These are phyloP conservation scores for Drosophila peninsularis DNA, from an alignment of 2,888 invertebrate genomes.

Conservation along the genomic window DNA sequence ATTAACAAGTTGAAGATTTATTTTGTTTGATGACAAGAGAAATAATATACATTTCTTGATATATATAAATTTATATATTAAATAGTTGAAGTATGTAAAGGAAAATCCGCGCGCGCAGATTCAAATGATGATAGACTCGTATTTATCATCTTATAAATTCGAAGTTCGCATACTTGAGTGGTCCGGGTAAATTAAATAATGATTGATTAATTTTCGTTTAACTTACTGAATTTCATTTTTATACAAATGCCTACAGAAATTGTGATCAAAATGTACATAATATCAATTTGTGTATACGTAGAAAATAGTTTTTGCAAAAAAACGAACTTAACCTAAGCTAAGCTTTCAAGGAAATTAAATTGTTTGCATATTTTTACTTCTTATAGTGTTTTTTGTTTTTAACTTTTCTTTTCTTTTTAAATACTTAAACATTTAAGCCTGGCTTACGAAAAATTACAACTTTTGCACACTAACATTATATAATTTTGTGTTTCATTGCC, in stretches of 20 bases:
- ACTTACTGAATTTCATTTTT: slow-evolving; percentile 21
- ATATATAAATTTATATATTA: slow-evolving; percentile 32
- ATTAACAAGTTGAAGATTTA: slow-evolving; percentile 62
- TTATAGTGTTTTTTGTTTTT: slow-evolving; percentile 20
- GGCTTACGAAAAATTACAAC: slow-evolving; percentile 51
- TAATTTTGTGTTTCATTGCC: slow-evolving; percentile 64
- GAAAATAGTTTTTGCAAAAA: slow-evolving; percentile 51
- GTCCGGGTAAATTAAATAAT: slow-evolving; percentile 70
- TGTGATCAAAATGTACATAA: slow-evolving; percentile 62
- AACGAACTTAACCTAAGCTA: slow-evolving; percentile 65
- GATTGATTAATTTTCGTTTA: slow-evolving; percentile 23
- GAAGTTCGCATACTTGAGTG: slow-evolving; percentile 68
- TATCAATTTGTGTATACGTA: slow-evolving; percentile 64
- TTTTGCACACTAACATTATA: slow-evolving; percentile 38
- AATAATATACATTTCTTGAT: slow-evolving; percentile 38
- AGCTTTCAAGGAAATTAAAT: slow-evolving; percentile 72
- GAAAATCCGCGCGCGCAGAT: slow-evolving; percentile 42
- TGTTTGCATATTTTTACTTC: slow-evolving; percentile 29
- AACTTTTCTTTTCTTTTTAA: slow-evolving; percentile 51
- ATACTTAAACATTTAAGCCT: slow-evolving; percentile 73
- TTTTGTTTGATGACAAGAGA: slow-evolving; percentile 46
- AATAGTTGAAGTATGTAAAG: slow-evolving; percentile 64
- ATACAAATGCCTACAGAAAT: slow-evolving; percentile 37
- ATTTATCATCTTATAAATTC: slow-evolving; percentile 65
- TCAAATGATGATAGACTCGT: slow-evolving; percentile 38